Evolutionary conservation across 1,140 invertebrate species (phyloP).

Genomic region (Alviniconcha marisindica): DNA sequence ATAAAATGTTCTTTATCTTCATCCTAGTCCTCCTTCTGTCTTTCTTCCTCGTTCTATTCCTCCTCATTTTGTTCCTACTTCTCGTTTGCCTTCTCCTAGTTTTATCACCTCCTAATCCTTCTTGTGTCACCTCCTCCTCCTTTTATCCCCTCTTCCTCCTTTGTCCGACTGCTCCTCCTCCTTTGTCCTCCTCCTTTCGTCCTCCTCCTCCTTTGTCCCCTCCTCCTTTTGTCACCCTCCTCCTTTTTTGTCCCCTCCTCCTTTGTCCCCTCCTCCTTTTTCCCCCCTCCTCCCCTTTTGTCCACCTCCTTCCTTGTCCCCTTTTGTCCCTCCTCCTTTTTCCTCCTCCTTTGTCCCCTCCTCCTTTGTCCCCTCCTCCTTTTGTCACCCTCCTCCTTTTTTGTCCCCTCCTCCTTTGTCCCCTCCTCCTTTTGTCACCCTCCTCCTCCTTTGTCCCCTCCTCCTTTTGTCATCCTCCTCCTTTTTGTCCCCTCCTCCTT

Average conservation of each 20-base stretch:
- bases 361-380: too few relatives aligned
- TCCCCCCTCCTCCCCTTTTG: not conserved
- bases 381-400: too few relatives aligned
- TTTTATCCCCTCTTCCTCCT: not conserved
- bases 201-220: not conserved
- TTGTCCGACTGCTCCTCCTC: not conserved
- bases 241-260: not conserved
- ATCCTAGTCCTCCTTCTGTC: not conserved
- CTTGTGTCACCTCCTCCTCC: not conserved
- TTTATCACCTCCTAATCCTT: not conserved
- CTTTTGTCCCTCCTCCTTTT: not conserved
- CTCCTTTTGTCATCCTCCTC: too few relatives aligned
- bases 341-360: not conserved
- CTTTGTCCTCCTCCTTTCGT: not conserved
- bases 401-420: too few relatives aligned
- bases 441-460: too few relatives aligned
- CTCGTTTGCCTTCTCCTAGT: not conserved
- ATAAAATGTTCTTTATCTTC: too few relatives aligned
- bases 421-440: too few relatives aligned
- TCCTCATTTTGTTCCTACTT: not conserved
- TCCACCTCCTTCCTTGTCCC: not conserved
- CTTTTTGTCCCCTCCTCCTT: too few relatives aligned
- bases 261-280: not conserved
- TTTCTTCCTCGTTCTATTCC: not conserved
- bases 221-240: not conserved